Conservation (phyloP, 1,140 invertebrate species). For the Mesaphorura yosii region DNA sequence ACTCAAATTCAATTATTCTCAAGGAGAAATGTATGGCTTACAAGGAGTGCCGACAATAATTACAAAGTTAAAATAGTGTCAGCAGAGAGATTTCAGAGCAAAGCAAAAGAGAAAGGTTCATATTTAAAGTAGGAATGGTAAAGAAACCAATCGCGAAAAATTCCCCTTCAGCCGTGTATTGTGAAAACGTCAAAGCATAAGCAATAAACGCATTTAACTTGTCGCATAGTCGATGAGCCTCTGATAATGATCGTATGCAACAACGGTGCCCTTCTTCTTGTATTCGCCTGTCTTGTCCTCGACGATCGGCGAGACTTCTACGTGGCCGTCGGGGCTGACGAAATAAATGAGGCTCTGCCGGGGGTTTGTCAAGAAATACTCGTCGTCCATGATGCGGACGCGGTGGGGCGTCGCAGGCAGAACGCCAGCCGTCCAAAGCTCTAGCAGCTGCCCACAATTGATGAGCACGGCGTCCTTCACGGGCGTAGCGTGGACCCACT, state of each 20-base stretch:
- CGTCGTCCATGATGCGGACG: constrained; percentile 3
- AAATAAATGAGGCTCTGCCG: constrained; percentile 16
- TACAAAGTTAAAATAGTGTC: too few species aligned
- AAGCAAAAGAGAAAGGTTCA: too few species aligned
- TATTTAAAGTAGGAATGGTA: too few species aligned
- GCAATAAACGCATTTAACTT: too few species aligned
- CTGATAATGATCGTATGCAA: constrained; percentile 8
- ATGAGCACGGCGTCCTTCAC: constrained; percentile 17
- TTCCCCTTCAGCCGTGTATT: too few species aligned
- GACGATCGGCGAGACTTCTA: constrained; percentile 1
- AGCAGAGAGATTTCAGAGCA: too few species aligned
- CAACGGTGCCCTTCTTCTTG: not conserved
- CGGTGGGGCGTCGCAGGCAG: constrained; percentile 14
- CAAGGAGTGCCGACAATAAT: too few species aligned
- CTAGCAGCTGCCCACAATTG: constrained; percentile 17
- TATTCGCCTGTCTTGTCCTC: not conserved
- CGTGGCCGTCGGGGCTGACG: constrained; percentile 14
- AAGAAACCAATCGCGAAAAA: too few species aligned
- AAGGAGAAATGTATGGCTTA: too few species aligned
- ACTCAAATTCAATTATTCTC: too few species aligned
- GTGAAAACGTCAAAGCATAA: too few species aligned
- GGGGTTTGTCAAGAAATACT: not conserved
- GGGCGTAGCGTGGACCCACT: constrained; percentile 17
- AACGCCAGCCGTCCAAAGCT: constrained; percentile 17
- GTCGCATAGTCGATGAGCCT: constrained; percentile 6